Evolutionary conservation across 2,888 invertebrate genomes (phyloP).

Genomic region (Acrobasis suavella): DNA sequence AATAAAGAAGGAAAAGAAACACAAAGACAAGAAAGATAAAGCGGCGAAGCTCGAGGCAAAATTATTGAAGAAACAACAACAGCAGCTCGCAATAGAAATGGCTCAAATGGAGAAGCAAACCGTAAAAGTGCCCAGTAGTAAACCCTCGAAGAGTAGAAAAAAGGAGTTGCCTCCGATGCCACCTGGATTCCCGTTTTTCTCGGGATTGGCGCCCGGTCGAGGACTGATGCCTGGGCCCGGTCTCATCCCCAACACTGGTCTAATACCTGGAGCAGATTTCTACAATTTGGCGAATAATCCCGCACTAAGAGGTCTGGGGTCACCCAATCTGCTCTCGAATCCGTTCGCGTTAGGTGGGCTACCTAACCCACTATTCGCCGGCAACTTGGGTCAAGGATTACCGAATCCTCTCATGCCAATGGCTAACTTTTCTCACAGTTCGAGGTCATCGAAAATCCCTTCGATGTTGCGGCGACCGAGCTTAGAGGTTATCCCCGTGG

Average conservation of each 20-base stretch:
- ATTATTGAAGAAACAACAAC: constrained; percentile 72
- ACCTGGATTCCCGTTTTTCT: constrained; percentile 74
- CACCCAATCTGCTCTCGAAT: constrained; percentile 73
- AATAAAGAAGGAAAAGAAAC: constrained; percentile 83
- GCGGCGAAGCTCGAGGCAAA: constrained; percentile 73
- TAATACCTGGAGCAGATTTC: constrained; percentile 75
- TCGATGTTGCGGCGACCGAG: constrained; percentile 83
- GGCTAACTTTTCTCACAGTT: constrained; percentile 81
- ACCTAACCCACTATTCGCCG: constrained; percentile 76
- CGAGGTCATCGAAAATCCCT: constrained; percentile 83
- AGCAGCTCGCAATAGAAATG: constrained; percentile 70
- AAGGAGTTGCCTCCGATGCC: constrained; percentile 69
- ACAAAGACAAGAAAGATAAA: constrained; percentile 78
- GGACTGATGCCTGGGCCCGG: constrained; percentile 82
- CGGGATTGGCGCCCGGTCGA: constrained; percentile 72
- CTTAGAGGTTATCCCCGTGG: constrained; percentile 78
- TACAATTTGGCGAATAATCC: constrained; percentile 73
- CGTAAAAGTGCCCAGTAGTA: constrained; percentile 59
- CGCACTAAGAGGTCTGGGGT: constrained; percentile 66
- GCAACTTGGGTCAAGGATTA: constrained; percentile 60
- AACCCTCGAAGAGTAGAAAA: constrained; percentile 70
- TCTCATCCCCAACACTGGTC: constrained; percentile 70
- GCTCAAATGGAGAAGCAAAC: constrained; percentile 65
- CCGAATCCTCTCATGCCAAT: constrained; percentile 78
- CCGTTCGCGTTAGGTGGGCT: constrained; percentile 81